Percentiles rank a stretch among this genome's conserved stretches.
Conservation (phyloP, 2,888 invertebrate genomes). For the Pinctada fucata region DNA sequence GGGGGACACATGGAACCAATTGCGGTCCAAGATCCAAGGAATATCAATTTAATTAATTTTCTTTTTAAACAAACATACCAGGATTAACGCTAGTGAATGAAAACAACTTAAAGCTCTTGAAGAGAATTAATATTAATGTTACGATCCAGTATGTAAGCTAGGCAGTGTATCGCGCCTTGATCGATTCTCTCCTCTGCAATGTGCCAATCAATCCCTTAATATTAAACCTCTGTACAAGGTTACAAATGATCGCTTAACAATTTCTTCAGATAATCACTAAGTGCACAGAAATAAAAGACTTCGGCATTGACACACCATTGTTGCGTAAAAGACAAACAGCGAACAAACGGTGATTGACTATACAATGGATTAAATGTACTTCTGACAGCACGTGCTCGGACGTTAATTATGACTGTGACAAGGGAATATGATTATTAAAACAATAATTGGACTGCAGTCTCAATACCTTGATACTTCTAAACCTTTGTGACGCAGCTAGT, state of each 20-base stretch:
- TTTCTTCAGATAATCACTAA: conserved; percentile 1
- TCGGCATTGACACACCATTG: no score
- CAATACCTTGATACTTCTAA: no score
- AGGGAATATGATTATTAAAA: neutral
- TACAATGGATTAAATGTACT: neutral
- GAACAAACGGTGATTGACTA: no score
- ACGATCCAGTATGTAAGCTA: no score
- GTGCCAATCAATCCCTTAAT: neutral
- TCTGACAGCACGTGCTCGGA: neutral
- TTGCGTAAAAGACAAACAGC: no score
- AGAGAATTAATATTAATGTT: neutral
- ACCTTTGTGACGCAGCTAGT: no score
- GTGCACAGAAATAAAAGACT: neutral
- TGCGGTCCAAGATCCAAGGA: no score
- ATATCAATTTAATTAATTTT: neutral
- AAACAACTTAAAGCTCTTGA: neutral
- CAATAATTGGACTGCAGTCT: no score
- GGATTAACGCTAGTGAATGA: neutral
- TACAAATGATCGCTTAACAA: conserved; percentile 1
- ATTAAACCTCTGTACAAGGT: neutral
- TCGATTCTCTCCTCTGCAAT: neutral
- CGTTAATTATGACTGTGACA: neutral
- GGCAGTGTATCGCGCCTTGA: neutral
- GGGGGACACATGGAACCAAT: no score
- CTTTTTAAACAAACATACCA: neutral